Base-by-base conservation (phyloP, 2,888 invertebrate species). In the Pseudococcus jackbeardsleyi region DNA sequence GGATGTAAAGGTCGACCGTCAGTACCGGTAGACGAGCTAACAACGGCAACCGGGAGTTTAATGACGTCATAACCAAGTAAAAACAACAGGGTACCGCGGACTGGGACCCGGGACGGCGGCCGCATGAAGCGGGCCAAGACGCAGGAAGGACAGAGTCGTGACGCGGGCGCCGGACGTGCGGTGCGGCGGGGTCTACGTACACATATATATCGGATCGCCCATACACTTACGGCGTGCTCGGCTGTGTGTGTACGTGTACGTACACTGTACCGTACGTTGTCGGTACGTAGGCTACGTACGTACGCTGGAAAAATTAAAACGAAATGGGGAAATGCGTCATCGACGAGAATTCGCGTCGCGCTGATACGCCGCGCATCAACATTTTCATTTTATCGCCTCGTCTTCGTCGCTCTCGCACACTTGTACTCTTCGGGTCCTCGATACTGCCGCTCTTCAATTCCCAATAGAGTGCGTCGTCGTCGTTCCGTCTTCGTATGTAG, bases 11-110 rank as follows among this genome's bases (percentile, higher is more conserved):
- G 86, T 86, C 86, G 86, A 86, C 86, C 68, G 42, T 86, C 86
- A 86, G 86, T 64, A 86, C 86, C 86, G 86, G 86, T 86, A 86
- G 86, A 86, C 86, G 64, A 77, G 64, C 86, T 59, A 85, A 85
- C 85, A 59, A 85, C 54, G 85, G 77, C 77, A 77, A 77, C 77
- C 77, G 77, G 77, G 77, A 77, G 77, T 77, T 77, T 77, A 77
- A 77, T 77, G 77, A 77, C 77, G 77, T 77, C 77, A 77, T 39
- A 42, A 77, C 42, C 0, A 17, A 77, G 77, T 77, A 77, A 77
- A 77, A 77, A 77, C 77, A 77, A 77, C 77, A 77, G 77, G 77
- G 77, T 77, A 77, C 77, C 68, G 26, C 68, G 68, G 11, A 26
- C 26, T 26, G 11, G 68, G 54, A 54, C 54, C n/a, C 11, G 22